Conservation (phyloP, 2,797 vertebrate genomes). For the Huso huso region DNA sequence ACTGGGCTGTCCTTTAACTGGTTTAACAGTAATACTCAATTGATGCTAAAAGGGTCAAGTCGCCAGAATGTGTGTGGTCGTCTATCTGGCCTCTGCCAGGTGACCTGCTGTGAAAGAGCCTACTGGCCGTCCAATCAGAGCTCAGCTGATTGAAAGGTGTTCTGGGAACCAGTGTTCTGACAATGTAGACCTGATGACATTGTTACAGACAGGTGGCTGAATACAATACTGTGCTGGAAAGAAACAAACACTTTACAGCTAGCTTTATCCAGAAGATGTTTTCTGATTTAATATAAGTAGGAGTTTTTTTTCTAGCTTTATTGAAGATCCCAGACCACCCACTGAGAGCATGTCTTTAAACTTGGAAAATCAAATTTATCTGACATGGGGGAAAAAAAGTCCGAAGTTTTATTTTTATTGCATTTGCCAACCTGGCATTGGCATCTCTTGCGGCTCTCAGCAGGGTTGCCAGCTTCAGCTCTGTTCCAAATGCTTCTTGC, state of each 20-base stretch:
- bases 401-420: too few species aligned
- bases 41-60: conserved; percentile 3
- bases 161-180: neutral
- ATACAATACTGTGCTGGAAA: neutral
- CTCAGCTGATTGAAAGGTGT: neutral
- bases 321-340: neutral
- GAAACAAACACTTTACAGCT: too few species aligned
- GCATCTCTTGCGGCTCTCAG: too few species aligned
- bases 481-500: too few species aligned
- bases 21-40: too few species aligned
- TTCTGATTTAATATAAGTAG: too few species aligned
- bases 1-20: too few species aligned
- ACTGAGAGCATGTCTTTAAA: neutral
- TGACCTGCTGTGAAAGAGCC: neutral
- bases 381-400: neutral
- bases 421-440: too few species aligned
- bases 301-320: too few species aligned
- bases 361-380: neutral
- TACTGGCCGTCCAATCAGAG: neutral
- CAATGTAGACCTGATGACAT: neutral
- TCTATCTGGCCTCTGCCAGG: neutral
- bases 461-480: too few species aligned
- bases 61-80: conserved; percentile 9
- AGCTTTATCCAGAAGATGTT: too few species aligned
- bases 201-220: neutral